Conservation (phyloP, 2,888 invertebrate genomes). For the Drosophila multiciliata region DNA sequence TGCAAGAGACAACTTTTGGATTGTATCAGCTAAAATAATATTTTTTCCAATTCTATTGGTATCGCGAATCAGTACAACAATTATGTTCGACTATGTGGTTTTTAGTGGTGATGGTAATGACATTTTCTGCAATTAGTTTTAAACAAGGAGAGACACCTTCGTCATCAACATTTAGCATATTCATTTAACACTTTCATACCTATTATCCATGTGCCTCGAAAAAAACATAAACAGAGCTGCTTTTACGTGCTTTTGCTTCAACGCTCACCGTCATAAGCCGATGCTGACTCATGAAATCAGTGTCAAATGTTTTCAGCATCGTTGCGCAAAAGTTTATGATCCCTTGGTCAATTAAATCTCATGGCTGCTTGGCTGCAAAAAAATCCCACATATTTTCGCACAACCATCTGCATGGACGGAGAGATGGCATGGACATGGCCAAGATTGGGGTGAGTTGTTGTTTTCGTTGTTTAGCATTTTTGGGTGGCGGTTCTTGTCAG, state of each 20-base stretch:
- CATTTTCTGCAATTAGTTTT: slow-evolving; percentile 20
- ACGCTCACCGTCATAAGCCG: slow-evolving; percentile 28
- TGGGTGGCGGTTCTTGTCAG: slow-evolving; percentile 63
- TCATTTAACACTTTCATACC: slow-evolving; percentile 38
- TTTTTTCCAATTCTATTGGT: background rate
- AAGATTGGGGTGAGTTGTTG: slow-evolving; percentile 27
- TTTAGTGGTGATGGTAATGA: background rate
- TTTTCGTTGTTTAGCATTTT: slow-evolving; percentile 54
- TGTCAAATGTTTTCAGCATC: slow-evolving; percentile 83
- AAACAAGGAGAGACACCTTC: slow-evolving; percentile 7
- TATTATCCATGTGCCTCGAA: slow-evolving; percentile 15
- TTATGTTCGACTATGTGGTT: background rate
- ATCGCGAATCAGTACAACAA: background rate
- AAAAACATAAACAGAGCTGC: slow-evolving; percentile 6
- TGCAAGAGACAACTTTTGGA: background rate
- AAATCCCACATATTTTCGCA: slow-evolving; percentile 37
- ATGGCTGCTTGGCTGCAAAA: slow-evolving; percentile 49
- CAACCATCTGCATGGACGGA: slow-evolving; percentile 28
- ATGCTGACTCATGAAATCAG: slow-evolving; percentile 83
- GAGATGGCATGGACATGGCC: slow-evolving; percentile 30
- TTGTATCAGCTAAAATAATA: background rate
- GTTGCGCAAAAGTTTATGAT: slow-evolving; percentile 83
- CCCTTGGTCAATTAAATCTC: slow-evolving; percentile 85
- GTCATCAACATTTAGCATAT: slow-evolving; percentile 24
- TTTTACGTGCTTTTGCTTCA: slow-evolving; percentile 4